phyloP scores from a whole-genome alignment of 37 sponge, comb jelly and placozoan species.

The Aplysina aerophoba region DNA sequence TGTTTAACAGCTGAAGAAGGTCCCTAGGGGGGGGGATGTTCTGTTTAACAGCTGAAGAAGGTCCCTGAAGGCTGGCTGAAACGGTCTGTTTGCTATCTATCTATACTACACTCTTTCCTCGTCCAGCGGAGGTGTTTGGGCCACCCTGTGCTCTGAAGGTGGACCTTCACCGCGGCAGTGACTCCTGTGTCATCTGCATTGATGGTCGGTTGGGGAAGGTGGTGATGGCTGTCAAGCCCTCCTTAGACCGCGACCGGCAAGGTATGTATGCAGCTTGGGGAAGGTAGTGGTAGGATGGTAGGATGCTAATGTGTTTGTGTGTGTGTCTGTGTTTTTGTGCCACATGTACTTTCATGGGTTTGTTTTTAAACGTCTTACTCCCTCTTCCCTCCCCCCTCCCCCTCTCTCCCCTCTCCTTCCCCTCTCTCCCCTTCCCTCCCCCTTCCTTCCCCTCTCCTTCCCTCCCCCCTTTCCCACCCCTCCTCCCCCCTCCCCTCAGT shows the following conservation, averaged over 20 bases:
- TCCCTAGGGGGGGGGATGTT: too few relatives aligned
- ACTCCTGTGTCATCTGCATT: neutral
- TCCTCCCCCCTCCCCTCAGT: neutral
- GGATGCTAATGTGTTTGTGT: neutral
- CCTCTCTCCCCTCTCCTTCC: too few relatives aligned
- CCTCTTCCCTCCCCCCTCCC: too few relatives aligned
- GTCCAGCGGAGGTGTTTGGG: neutral
- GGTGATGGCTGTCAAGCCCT: conserved; percentile 44
- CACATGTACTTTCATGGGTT: too few relatives aligned
- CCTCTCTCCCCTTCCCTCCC: neutral
- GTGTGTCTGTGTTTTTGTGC: conserved; percentile 17
- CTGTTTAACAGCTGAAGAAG: too few relatives aligned
- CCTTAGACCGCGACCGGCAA: neutral
- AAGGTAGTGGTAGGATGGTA: neutral
- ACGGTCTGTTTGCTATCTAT: too few relatives aligned
- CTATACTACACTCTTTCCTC: too few relatives aligned
- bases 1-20: too few relatives aligned
- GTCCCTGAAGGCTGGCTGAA: too few relatives aligned
- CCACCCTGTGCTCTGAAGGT: conserved; percentile 13
- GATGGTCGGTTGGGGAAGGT: conserved; percentile 65
- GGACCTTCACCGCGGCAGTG: neutral
- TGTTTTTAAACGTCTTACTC: too few relatives aligned
- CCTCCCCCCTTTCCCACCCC: too few relatives aligned
- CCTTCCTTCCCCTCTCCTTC: neutral
- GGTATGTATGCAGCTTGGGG: neutral